phyloP scores from a whole-genome alignment of 2,797 vertebrate species.

The Melanotaenia trifasciata region DNA sequence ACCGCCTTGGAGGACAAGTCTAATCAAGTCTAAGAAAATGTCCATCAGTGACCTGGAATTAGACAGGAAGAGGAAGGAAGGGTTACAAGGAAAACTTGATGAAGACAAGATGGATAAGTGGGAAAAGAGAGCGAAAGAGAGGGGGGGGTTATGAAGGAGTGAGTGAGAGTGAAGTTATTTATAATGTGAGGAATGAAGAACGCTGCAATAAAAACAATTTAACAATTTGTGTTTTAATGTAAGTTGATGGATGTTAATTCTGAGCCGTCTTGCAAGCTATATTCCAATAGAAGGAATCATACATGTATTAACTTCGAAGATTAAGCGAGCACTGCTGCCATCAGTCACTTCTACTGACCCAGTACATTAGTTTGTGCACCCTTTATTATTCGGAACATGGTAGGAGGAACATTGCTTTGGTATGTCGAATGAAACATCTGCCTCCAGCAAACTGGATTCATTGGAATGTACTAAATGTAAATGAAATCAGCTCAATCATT shows the following conservation, averaged over 20 bases:
- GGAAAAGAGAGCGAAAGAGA: neutral
- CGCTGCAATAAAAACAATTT: constrained; percentile 27
- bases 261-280: constrained; percentile 22
- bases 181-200: constrained; percentile 24
- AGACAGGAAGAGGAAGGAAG: constrained; percentile 10
- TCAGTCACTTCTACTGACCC: neutral
- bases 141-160: neutral
- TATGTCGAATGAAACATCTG: neutral
- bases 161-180: constrained; percentile 10
- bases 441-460: neutral
- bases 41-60: constrained; percentile 45
- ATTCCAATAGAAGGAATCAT: neutral
- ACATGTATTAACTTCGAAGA: neutral
- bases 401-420: neutral
- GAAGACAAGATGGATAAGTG: neutral
- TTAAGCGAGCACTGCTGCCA: neutral
- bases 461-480: neutral
- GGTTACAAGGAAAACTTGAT: neutral
- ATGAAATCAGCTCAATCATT: neutral
- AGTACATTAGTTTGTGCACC: neutral
- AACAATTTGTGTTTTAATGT: constrained; percentile 52
- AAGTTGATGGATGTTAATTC: constrained; percentile 64
- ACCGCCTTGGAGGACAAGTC: constrained; percentile 24
- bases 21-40: constrained; percentile 65
- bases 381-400: neutral